A percentile compares a stretch with the other conserved stretches of the same genome.
phyloP scores from a whole-genome alignment of 2,797 vertebrate genomes.

The Micropoecilia bifurca region DNA sequence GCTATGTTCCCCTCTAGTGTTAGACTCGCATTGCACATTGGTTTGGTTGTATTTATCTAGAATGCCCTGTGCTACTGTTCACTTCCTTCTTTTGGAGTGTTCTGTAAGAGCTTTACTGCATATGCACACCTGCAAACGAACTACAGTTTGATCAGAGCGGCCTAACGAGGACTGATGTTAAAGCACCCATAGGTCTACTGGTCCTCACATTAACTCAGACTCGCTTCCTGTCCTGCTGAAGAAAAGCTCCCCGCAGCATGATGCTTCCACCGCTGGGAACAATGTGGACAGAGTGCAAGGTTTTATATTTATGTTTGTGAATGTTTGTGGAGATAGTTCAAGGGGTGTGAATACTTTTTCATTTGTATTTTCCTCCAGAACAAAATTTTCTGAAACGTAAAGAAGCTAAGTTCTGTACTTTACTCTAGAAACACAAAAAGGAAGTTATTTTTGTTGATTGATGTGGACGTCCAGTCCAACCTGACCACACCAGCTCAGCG shows the following conservation, averaged over 20 bases:
- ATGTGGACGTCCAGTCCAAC: not conserved
- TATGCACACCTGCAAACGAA: too few relatives aligned
- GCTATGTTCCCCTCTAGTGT: too few relatives aligned
- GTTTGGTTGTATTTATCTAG: too few relatives aligned
- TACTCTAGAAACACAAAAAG: not conserved
- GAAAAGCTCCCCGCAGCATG: not conserved
- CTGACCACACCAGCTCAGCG: slow-evolving; percentile 30
- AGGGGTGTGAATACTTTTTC: not conserved
- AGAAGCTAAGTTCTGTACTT: slow-evolving; percentile 53
- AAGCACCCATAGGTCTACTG: too few relatives aligned
- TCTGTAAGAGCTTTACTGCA: too few relatives aligned
- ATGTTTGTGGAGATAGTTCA: not conserved
- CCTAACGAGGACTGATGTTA: too few relatives aligned
- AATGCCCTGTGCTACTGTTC: too few relatives aligned
- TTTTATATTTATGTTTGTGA: not conserved
- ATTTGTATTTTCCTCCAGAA: slow-evolving; percentile 18
- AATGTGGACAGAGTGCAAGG: not conserved
- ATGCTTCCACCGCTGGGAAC: not conserved
- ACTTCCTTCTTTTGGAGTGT: too few relatives aligned
- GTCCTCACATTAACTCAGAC: not conserved
- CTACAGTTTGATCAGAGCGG: too few relatives aligned
- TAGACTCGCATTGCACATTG: too few relatives aligned
- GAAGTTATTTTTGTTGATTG: not conserved
- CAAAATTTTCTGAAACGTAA: slow-evolving; percentile 56
- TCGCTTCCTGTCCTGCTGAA: not conserved